Conservation (phyloP, 1,140 invertebrate genomes). For the Dinoponera quadriceps region DNA sequence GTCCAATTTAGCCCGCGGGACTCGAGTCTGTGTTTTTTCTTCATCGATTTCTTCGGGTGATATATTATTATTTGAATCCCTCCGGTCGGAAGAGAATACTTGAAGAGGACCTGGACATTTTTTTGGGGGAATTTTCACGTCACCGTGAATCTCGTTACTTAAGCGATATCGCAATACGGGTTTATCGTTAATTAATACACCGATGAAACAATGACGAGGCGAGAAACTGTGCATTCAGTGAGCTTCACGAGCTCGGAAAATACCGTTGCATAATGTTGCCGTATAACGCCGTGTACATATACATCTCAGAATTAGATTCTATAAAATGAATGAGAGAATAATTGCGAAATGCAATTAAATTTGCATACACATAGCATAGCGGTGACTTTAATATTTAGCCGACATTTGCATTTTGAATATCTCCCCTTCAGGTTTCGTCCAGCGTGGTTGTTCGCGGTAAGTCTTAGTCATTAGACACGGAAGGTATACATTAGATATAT, state of each 20-base stretch:
- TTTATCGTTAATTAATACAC: conserved; percentile 8
- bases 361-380: conserved; percentile 35
- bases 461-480: no score
- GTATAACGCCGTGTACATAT: background rate
- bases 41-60: background rate
- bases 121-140: background rate
- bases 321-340: conserved; percentile 38
- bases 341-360: conserved; percentile 40
- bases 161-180: background rate
- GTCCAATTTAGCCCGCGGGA: no score
- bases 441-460: background rate
- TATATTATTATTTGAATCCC: background rate
- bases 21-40: background rate
- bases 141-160: background rate
- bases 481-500: background rate
- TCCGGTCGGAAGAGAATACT: background rate
- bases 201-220: background rate
- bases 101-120: background rate
- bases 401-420: conserved; percentile 48
- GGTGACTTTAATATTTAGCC: conserved; percentile 26
- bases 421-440: conserved; percentile 18
- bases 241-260: background rate
- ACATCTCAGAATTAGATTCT: conserved; percentile 33
- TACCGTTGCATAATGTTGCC: background rate
- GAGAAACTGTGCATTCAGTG: background rate